These are phyloP conservation scores for Eupithecia insigniata DNA, from an alignment of 2,888 invertebrate species.

Conservation along the genomic window DNA sequence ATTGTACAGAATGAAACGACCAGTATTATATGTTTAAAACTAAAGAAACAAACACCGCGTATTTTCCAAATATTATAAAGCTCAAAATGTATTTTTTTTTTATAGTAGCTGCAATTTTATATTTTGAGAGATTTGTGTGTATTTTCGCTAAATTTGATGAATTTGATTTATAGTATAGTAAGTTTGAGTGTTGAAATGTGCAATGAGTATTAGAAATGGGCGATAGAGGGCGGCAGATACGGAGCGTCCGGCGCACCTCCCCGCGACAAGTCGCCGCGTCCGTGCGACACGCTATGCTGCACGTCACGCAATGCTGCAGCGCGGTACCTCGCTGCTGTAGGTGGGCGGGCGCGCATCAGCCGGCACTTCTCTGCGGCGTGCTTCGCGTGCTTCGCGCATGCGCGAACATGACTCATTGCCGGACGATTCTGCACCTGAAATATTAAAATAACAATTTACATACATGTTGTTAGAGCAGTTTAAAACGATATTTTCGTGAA, in stretches of 20 bases:
- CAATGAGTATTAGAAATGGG: slow-evolving; percentile 7
- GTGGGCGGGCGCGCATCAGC: slow-evolving; percentile 72
- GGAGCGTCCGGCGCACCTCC: slow-evolving; percentile 51
- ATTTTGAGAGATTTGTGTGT: too few species aligned
- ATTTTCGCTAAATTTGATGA: too few species aligned
- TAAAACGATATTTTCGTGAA: too few species aligned
- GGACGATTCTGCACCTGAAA: slow-evolving; percentile 70
- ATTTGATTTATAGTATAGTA: background rate
- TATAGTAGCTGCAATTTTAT: too few species aligned
- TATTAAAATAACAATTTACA: background rate
- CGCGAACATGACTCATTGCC: slow-evolving; percentile 79
- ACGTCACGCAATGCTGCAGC: slow-evolving; percentile 67
- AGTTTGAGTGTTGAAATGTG: background rate
- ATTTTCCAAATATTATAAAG: background rate
- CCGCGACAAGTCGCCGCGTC: slow-evolving; percentile 33
- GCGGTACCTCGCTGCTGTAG: slow-evolving; percentile 82
- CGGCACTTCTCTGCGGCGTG: slow-evolving; percentile 75
- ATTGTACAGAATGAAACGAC: background rate
- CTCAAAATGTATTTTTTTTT: too few species aligned
- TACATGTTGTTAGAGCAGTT: too few species aligned
- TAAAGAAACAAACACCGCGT: background rate
- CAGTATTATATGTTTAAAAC: background rate
- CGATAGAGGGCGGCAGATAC: slow-evolving; percentile 5
- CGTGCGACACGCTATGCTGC: slow-evolving; percentile 31
- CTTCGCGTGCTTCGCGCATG: slow-evolving; percentile 77